Base-by-base conservation (phyloP, 2,113 vertebrate species). In the Rattus rattus region DNA sequence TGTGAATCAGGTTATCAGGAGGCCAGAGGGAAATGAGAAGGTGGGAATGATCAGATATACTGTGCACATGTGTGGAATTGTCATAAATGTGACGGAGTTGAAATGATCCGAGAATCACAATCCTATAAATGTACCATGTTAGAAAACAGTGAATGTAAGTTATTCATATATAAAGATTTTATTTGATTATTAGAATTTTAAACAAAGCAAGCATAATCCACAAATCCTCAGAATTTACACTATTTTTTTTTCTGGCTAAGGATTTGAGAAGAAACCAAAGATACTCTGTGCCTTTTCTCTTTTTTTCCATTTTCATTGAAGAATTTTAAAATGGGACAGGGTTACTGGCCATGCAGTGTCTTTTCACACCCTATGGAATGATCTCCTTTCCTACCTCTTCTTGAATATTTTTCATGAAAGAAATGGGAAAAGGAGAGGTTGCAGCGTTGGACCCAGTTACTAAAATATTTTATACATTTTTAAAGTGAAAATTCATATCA, bases 381-480 rank as follows among this genome's bases (percentile, higher is more conserved):
- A 52, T 2, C 4, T 28, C 33, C 59, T 69, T 39, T 89, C 24
- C 52, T 30, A 73, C 11, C 7, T 61, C 6, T 52, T 3, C 39
- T 72, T 56, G 1, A 88, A 70, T 26, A 36, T 3, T 13, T 75
- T 43, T 36, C 52, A 54, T 13, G 26, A 76, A 39, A 30, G 4
- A 13, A 85, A 9, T 5, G 0, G 16, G 28, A 77, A 61, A 24
- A 47, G 20, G 9, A 69, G 19, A 52, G 30, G 33, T 67, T 49
- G 8, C 39, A 85, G 43, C 52, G n/a, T 72, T 75, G 85, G 28
- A 83, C 13, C 6, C 63, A 79, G 49, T 28, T 94, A 59, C n/a
- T 83, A 83, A 95, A 88, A 72, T 24, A 95, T 67, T 85, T 39
- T 80, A 49, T 91, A 30, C 16, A 72, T 17, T 19, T 91, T 79